These are phyloP conservation scores for Agraylea sexmaculata DNA, from an alignment of 1,140 invertebrate genomes.

Conservation along the genomic window DNA sequence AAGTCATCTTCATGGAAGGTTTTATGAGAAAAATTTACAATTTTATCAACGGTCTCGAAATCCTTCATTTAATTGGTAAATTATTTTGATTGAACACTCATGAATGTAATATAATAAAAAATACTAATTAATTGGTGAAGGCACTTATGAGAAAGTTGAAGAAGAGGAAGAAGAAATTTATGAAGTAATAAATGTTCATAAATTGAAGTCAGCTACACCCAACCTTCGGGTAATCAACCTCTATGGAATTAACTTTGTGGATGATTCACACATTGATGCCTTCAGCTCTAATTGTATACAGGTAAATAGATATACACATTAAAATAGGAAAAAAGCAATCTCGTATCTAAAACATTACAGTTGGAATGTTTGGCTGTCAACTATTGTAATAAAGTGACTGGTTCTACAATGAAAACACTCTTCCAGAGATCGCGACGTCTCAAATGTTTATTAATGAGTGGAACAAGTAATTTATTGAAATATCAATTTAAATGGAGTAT, in stretches of 20 bases:
- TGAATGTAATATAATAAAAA: too few species aligned
- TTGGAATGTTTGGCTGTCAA: slow-evolving; percentile 94
- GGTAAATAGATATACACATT: slow-evolving; percentile 41
- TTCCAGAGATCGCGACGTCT: slow-evolving; percentile 89
- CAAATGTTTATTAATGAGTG: slow-evolving; percentile 87
- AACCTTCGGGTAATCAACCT: slow-evolving; percentile 92
- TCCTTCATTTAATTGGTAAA: slow-evolving; percentile 90
- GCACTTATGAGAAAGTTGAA: slow-evolving; percentile 97
- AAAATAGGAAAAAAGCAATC: too few species aligned
- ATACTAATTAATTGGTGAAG: too few species aligned
- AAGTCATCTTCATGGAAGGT: slow-evolving; percentile 99
- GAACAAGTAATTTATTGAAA: slow-evolving; percentile 63
- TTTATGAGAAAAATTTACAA: slow-evolving; percentile 99
- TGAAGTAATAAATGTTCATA: slow-evolving; percentile 98
- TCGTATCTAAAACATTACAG: slow-evolving; percentile 49
- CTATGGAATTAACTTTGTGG: slow-evolving; percentile 96
- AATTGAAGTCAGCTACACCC: slow-evolving; percentile 90
- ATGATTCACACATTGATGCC: slow-evolving; percentile 97
- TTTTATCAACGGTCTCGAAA: slow-evolving; percentile 98
- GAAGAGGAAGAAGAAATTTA: slow-evolving; percentile 99
- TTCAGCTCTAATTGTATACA: slow-evolving; percentile 90
- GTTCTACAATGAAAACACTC: slow-evolving; percentile 89
- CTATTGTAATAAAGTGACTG: slow-evolving; percentile 93
- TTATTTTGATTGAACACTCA: too few species aligned
- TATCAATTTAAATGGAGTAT: not conserved